Evolutionary conservation across 2,113 vertebrate genomes (phyloP), one percentile per base, ranked within the genome.

Genomic region (Lanius collurio): DNA sequence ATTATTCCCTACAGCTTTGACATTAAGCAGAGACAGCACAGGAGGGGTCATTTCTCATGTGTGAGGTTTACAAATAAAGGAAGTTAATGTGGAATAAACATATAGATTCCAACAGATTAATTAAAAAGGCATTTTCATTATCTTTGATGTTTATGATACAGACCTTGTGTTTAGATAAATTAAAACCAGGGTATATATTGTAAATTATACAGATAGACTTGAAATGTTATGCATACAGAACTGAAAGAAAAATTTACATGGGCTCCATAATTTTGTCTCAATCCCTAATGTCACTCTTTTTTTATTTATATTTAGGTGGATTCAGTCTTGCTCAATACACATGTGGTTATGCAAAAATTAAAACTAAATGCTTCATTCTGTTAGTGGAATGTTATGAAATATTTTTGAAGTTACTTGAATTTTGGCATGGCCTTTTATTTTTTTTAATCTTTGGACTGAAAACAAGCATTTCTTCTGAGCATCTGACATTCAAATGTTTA

Each of bases 21-120:
- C 95, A 95, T 97, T 94, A 97, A 95, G 56, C 73, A 97, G 83
- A 71, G 95, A 87, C 90, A 96, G 94, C 95, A 64, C 64, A 87
- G 53, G 44, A 67, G 85, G 14, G 22, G 17, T 87, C 90, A 50
- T 95, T 94, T 80, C 89, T 96, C 75, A 87, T 74, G 73, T 83
- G 42, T 46, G 79, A 86, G 83, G 47, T 71, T 79, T 90, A 88
- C 76, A 94, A 91, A 94, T 75, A 95, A 89, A 91, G 55, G 81
- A 94, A 92, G 67, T 71, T 67, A 70, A 39, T 20, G 9, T 44
- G 84, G 56, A 89, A 80, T 70, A 94, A 97, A 90, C 62, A 94
- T 81, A 78, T 39, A 67, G 41, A 52, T 85, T 94, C 85, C 91
- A 78, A 91, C 52, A 69, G 62, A 91, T 92, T 93, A 93, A 88